Percentiles rank a stretch among this genome's conserved stretches.
phyloP scores from a whole-genome alignment of 2,113 vertebrate genomes.

The Macrotus californicus region DNA sequence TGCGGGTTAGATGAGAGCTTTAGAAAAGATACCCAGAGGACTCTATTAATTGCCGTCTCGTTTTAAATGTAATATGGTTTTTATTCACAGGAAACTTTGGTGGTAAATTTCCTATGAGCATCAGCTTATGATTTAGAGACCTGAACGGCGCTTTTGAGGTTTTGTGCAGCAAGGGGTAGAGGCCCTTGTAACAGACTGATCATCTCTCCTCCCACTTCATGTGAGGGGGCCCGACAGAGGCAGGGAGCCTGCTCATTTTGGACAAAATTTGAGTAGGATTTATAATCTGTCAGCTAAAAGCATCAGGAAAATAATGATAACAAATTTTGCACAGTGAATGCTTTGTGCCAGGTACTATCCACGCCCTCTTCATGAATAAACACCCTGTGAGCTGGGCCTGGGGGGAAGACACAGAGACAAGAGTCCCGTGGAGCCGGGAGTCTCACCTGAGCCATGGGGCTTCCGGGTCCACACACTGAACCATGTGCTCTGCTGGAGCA shows the following conservation, averaged over 20 bases:
- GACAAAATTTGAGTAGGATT: background rate
- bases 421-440: fast-evolving
- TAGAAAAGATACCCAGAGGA: background rate
- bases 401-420: background rate
- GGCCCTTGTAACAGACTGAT: background rate
- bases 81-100: slow-evolving; percentile 35
- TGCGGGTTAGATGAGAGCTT: background rate
- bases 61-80: slow-evolving; percentile 51
- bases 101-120: slow-evolving; percentile 26
- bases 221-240: background rate
- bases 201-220: background rate
- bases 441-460: fast-evolving
- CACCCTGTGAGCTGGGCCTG: background rate
- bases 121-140: background rate
- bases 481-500: background rate
- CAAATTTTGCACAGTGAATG: fast-evolving
- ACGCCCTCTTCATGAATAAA: too few species aligned
- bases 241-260: background rate
- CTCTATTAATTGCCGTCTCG: slow-evolving; percentile 45
- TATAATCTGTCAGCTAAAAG: background rate
- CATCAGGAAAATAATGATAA: background rate
- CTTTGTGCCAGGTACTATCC: too few species aligned
- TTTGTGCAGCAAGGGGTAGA: slow-evolving; percentile 18
- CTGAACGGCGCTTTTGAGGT: background rate
- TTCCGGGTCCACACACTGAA: background rate